Percentiles rank a stretch among this genome's conserved stretches.
Evolutionary conservation across 2,888 invertebrate species (phyloP).

Genomic region (Tipula lateralis): DNA sequence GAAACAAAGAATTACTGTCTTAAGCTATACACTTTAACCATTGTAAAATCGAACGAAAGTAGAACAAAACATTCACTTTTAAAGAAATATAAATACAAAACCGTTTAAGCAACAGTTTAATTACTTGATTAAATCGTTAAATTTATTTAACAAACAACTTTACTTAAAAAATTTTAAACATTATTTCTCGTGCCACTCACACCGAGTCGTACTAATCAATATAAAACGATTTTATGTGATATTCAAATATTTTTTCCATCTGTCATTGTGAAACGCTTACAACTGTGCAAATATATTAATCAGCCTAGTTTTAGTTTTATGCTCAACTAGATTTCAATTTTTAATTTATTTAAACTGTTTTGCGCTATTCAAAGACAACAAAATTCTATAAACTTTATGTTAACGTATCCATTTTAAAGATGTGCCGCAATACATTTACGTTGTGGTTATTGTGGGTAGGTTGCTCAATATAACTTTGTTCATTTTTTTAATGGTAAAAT

Average conservation of each 20-base stretch:
- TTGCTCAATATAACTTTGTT: no score
- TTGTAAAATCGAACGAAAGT: background rate
- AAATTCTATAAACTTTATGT: no score
- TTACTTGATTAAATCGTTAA: background rate
- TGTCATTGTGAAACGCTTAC: background rate
- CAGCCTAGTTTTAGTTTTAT: no score
- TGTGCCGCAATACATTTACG: no score
- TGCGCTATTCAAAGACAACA: no score
- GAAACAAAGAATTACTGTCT: no score
- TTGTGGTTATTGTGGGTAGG: no score
- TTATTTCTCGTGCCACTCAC: background rate
- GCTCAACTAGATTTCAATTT: background rate
- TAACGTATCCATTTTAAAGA: no score
- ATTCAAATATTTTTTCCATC: background rate
- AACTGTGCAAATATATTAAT: no score
- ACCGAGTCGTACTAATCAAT: background rate
- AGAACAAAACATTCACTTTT: background rate
- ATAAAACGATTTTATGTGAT: background rate
- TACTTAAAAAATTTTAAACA: background rate
- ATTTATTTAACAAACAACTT: background rate
- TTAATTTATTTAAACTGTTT: background rate
- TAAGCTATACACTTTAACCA: no score
- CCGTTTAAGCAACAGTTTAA: background rate
- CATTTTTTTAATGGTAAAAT: no score
- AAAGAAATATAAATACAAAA: background rate